A percentile compares a stretch with the other conserved stretches of the same genome.
phyloP scores from a whole-genome alignment of 92 coral and sea anemone genomes.

The Paramuricea clavata region DNA sequence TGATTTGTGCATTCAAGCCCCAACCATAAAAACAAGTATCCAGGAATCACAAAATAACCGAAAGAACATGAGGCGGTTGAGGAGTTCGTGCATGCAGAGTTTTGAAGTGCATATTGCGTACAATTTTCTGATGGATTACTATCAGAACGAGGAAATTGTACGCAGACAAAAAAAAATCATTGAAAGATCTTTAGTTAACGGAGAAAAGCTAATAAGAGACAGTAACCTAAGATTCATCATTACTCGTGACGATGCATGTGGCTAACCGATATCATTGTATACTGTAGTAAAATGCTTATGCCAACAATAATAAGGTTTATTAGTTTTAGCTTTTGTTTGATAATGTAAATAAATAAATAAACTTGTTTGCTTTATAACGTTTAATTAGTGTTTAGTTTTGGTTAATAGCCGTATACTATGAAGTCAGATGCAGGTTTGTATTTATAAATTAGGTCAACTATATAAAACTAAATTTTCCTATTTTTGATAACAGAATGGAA shows the following conservation, averaged over 20 bases:
- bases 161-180: constrained; percentile 11
- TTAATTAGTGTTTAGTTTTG: too few species aligned
- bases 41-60: constrained; percentile 57
- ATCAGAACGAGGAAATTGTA: constrained; percentile 54
- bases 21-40: constrained; percentile 33
- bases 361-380: too few species aligned
- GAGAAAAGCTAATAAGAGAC: constrained; percentile 8
- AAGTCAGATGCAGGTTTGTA: too few species aligned
- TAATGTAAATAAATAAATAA: too few species aligned
- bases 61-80: constrained; percentile 38
- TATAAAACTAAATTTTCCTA: too few species aligned
- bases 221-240: constrained; percentile 3
- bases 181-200: not conserved
- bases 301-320: too few species aligned
- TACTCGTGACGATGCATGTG: not conserved
- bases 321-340: too few species aligned
- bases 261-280: not conserved
- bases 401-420: too few species aligned
- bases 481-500: too few species aligned
- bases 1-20: constrained; percentile 35
- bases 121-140: constrained; percentile 59
- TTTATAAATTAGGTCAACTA: too few species aligned
- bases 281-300: too few species aligned
- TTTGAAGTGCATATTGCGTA: constrained; percentile 38
- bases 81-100: constrained; percentile 41